These are phyloP conservation scores for Euphydryas editha DNA, from an alignment of 2,888 invertebrate genomes.

Conservation along the genomic window DNA sequence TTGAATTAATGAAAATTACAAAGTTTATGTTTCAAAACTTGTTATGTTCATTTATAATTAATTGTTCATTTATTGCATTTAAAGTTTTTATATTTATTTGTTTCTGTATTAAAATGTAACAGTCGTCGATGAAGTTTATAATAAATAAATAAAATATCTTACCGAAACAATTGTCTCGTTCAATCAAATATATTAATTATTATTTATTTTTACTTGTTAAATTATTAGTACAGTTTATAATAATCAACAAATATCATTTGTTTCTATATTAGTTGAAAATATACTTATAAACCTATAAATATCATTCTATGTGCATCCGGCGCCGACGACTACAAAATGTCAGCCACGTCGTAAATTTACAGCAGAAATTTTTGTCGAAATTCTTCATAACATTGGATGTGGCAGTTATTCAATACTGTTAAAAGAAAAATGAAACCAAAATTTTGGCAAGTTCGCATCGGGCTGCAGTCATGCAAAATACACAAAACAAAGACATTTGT, in stretches of 20 bases:
- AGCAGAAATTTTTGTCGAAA: slow-evolving; percentile 32
- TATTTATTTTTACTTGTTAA: not conserved
- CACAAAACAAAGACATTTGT: not conserved
- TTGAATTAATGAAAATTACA: too few relatives aligned
- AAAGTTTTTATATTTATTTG: too few relatives aligned
- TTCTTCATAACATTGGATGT: slow-evolving; percentile 19
- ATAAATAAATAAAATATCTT: too few relatives aligned
- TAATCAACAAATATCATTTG: not conserved
- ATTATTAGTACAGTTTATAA: not conserved
- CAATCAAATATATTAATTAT: too few relatives aligned
- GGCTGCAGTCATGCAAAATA: not conserved
- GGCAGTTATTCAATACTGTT: slow-evolving; percentile 6
- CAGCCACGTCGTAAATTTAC: slow-evolving; percentile 67
- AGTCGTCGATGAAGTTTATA: too few relatives aligned
- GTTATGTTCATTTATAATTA: too few relatives aligned
- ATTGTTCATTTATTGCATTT: too few relatives aligned
- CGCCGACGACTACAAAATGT: slow-evolving; percentile 59
- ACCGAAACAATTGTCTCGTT: too few relatives aligned
- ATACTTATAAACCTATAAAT: slow-evolving; percentile 30
- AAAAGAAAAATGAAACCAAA: not conserved
- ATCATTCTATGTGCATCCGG: slow-evolving; percentile 56
- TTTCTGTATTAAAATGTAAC: too few relatives aligned
- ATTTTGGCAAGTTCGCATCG: not conserved
- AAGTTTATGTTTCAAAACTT: too few relatives aligned
- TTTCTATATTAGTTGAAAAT: slow-evolving; percentile 14